Percentiles rank a stretch among this genome's conserved stretches.
These are phyloP conservation scores for Dicroscelio sp. DNA, from an alignment of 2,888 invertebrate species.

Conservation along the genomic window DNA sequence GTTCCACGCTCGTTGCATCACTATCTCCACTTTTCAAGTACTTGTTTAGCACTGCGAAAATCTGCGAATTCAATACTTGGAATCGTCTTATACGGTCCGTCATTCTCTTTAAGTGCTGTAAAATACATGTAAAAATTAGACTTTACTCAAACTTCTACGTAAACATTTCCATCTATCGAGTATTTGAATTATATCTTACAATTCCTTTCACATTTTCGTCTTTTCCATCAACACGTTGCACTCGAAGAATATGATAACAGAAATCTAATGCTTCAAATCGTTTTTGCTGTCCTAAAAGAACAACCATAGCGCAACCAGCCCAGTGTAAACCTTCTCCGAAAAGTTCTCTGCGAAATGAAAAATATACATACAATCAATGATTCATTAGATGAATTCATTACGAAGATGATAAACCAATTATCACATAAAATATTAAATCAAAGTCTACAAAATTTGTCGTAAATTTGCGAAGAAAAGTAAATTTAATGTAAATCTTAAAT, in stretches of 20 bases:
- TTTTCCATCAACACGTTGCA: slow-evolving; percentile 98
- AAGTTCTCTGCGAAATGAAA: slow-evolving; percentile 95
- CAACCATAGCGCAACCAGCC: slow-evolving; percentile 99
- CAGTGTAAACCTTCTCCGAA: slow-evolving; percentile 99
- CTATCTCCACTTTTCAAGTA: slow-evolving; percentile 97
- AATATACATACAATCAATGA: too few species aligned
- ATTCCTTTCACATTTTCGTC: slow-evolving; percentile 98
- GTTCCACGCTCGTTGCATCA: slow-evolving; percentile 97
- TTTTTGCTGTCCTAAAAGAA: slow-evolving; percentile 98
- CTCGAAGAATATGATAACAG: slow-evolving; percentile 99
- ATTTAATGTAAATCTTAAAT: too few species aligned
- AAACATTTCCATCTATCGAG: too few species aligned
- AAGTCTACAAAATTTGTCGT: too few species aligned
- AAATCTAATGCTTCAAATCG: slow-evolving; percentile 99
- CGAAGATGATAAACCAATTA: too few species aligned
- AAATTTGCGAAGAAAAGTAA: too few species aligned
- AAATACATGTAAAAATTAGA: too few species aligned
- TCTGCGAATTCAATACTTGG: slow-evolving; percentile 99
- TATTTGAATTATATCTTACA: too few species aligned
- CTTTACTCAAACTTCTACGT: too few species aligned
- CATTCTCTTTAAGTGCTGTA: slow-evolving; percentile 98
- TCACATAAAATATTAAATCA: too few species aligned
- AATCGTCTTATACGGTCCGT: slow-evolving; percentile 99
- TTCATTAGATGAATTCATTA: too few species aligned
- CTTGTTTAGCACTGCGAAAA: slow-evolving; percentile 98